A percentile compares a stretch with the other conserved stretches of the same genome.
Evolutionary conservation across 2,797 vertebrate species (phyloP).

Genomic region (Varecia variegata): DNA sequence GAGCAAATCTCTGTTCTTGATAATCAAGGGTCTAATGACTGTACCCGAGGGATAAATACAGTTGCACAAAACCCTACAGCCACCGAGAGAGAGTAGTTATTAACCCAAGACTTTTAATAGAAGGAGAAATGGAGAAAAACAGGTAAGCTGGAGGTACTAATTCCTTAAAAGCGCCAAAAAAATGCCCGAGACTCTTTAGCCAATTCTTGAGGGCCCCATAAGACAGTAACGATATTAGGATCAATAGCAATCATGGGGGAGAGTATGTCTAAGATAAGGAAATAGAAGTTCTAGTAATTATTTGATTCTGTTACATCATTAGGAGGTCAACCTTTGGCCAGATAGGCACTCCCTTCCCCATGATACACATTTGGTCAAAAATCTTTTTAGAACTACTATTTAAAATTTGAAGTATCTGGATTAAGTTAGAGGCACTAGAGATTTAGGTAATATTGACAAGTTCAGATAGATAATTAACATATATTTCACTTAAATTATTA

Average conservation of each 20-base stretch:
- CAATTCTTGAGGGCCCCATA: neutral
- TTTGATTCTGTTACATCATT: neutral
- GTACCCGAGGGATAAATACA: neutral
- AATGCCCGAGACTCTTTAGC: neutral
- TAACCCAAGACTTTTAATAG: neutral
- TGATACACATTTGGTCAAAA: neutral
- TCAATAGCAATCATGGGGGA: neutral
- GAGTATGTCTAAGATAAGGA: neutral
- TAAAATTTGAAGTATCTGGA: slow-evolving; percentile 13
- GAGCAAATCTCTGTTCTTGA: neutral
- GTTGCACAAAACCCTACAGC: neutral
- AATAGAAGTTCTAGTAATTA: neutral
- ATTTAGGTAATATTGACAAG: neutral
- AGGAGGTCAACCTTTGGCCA: neutral
- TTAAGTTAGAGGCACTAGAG: neutral
- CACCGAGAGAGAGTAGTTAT: neutral
- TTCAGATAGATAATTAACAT: neutral
- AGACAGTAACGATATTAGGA: neutral
- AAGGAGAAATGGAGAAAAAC: neutral
- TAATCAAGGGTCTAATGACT: neutral
- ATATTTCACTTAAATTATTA: slow-evolving; percentile 7
- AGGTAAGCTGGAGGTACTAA: neutral
- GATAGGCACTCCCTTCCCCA: neutral
- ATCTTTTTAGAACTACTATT: neutral
- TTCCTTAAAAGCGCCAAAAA: neutral